Evolutionary conservation across 2,888 invertebrate species (phyloP).

Genomic region (Hipparchia sbordonii): DNA sequence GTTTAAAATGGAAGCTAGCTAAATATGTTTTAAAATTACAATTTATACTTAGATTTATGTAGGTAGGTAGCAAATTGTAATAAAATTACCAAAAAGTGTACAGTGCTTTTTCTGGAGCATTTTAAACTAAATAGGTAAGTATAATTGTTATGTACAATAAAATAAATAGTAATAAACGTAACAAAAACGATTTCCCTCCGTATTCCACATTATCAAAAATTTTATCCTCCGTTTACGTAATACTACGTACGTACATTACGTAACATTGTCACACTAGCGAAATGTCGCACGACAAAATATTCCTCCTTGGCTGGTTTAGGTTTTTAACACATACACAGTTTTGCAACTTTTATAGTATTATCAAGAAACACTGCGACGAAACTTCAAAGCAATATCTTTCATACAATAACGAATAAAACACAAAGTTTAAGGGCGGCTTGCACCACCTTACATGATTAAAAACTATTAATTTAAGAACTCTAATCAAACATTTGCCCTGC

Average conservation of each 20-base stretch:
- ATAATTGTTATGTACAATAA: slow-evolving; percentile 13
- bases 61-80: neutral
- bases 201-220: slow-evolving; percentile 5
- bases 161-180: slow-evolving; percentile 24
- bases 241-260: too few species aligned
- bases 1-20: too few species aligned
- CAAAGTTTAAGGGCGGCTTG: too few species aligned
- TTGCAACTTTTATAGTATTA: too few species aligned
- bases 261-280: neutral
- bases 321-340: neutral
- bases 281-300: neutral
- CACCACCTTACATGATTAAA: neutral
- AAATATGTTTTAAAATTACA: too few species aligned
- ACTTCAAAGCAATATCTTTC: too few species aligned
- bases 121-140: neutral
- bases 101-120: neutral
- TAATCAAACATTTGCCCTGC: neutral
- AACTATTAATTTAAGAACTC: neutral
- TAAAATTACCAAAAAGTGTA: neutral
- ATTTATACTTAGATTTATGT: too few species aligned
- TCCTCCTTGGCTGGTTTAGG: neutral
- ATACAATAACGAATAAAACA: too few species aligned
- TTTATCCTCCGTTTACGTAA: neutral
- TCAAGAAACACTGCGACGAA: too few species aligned
- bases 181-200: slow-evolving; percentile 21